Base-by-base conservation (phyloP, 2,888 invertebrate genomes). In the Harpagoxenus sublaevis region DNA sequence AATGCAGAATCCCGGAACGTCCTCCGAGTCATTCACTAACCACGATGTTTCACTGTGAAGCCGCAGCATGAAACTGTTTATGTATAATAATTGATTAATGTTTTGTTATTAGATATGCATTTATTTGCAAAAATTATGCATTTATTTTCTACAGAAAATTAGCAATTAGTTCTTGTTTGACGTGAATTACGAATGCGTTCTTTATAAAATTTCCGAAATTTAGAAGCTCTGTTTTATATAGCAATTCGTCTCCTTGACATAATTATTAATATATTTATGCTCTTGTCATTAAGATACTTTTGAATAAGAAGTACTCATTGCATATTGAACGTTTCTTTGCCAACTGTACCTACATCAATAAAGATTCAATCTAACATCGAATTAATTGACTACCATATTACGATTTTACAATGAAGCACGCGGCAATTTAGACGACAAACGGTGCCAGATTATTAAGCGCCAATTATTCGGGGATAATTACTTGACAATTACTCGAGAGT, bases 401-500 rank as follows among this genome's bases (percentile, higher is more conserved):
- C 45, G 45, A 65, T 31, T 55, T 42, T 28, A 55, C 55, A 55
- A 78, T 68, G 55, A 78, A 55, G 78, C 10, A 57, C 15, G 28
- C 45, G n/a, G 78, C 78, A 78, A 78, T 68, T 68, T 68, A 31
- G 78, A 68, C 78, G 78, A 78, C 78, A 78, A 78, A 78, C 78
- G 55, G 55, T 78, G 68, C 53, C 35, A 51, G 60, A 70, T 81
- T 84, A 81, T 70, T 60, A 71, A 79, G 68, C 68, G 45, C 78
- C 78, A 78, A 68, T 78, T 78, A 78, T 78, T 78, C 68, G 48
- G 55, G 63, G 60, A 87, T 83, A 88, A 89, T 90, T 88, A 86
- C 82, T 74, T 66, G 84, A 86, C 87, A 87, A 86, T 91, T 90
- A 91, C 90, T 87, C 84, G 83, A 90, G 87, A 88, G 77, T 91